Evolutionary conservation across 1,140 invertebrate species (phyloP).

Genomic region (Alviniconcha marisindica): DNA sequence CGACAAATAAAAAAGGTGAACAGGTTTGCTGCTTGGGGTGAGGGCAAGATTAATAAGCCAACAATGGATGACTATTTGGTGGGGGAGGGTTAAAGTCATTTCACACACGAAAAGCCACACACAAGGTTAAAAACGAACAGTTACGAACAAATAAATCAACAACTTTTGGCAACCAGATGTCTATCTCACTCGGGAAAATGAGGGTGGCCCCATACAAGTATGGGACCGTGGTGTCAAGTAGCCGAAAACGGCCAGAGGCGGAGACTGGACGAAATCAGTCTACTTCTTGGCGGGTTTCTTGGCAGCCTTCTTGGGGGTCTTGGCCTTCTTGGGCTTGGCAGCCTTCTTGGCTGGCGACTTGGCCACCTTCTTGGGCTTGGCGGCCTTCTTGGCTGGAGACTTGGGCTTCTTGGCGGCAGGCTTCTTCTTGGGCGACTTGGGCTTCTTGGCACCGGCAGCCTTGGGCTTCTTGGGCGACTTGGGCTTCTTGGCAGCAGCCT

Average conservation of each 20-base stretch:
- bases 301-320: conserved; percentile 44
- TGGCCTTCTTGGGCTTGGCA: conserved; percentile 38
- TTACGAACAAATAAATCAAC: no score
- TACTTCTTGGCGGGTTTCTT: conserved; percentile 38
- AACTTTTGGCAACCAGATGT: not conserved
- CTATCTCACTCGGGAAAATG: not conserved
- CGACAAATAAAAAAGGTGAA: no score
- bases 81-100: no score
- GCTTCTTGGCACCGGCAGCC: conserved; percentile 40
- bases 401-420: conserved; percentile 44
- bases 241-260: not conserved
- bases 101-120: no score
- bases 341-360: conserved; percentile 40
- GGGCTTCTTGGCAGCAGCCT: conserved; percentile 40
- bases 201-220: not conserved
- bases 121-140: no score
- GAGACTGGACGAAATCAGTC: not conserved
- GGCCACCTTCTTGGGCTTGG: conserved; percentile 43
- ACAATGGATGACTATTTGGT: no score
- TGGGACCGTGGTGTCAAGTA: no score
- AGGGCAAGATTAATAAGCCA: no score
- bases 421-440: conserved; percentile 46
- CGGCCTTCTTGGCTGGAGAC: conserved; percentile 30
- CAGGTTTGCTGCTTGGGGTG: no score
- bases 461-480: conserved; percentile 43